Percentiles rank a stretch among this genome's conserved stretches.
Conservation (phyloP, 2,888 invertebrate species). For the Omphaloscelis lunosa region DNA sequence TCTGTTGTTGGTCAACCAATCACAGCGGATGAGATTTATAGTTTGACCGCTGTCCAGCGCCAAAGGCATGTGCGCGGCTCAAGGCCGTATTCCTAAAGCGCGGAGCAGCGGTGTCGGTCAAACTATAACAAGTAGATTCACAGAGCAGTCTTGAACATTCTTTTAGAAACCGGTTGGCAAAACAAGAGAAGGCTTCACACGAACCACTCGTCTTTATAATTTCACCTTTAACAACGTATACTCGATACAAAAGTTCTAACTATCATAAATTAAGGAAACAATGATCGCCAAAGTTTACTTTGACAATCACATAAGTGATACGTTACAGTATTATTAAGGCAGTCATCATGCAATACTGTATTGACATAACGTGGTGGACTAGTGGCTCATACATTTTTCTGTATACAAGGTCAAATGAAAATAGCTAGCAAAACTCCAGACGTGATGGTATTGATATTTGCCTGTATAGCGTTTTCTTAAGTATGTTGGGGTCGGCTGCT, state of each 20-base stretch:
- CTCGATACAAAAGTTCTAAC: conserved; percentile 55
- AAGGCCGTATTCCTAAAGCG: no score
- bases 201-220: conserved; percentile 36
- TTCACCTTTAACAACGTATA: conserved; percentile 65
- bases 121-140: not conserved
- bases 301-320: conserved; percentile 55
- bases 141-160: not conserved
- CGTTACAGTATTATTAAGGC: conserved; percentile 60
- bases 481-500: not conserved
- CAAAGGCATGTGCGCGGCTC: no score
- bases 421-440: not conserved
- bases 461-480: not conserved
- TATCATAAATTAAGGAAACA: conserved; percentile 58
- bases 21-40: no score
- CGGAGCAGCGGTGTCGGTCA: no score
- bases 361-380: conserved; percentile 43
- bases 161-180: not conserved
- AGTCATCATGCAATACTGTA: conserved; percentile 37
- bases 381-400: not conserved
- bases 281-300: conserved; percentile 58
- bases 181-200: not conserved
- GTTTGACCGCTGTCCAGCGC: no score
- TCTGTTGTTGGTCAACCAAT: not conserved
- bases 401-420: not conserved
- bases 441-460: not conserved